phyloP scores from a whole-genome alignment of 2,888 invertebrate genomes.

The Boloria euphrosyne region DNA sequence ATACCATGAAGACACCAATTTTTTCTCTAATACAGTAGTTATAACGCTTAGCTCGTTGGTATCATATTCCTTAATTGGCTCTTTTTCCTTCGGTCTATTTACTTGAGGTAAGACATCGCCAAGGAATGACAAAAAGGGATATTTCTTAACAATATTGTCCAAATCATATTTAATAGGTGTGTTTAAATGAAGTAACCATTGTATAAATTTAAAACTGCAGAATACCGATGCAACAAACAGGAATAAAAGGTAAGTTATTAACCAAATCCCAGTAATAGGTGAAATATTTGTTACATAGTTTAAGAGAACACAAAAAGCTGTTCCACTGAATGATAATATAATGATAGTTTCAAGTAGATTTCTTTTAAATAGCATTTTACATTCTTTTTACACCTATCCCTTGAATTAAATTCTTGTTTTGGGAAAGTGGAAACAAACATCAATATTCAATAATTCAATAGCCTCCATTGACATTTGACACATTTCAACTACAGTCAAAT shows the following conservation, averaged over 20 bases:
- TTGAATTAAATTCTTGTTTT: not conserved
- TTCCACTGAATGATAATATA: conserved; percentile 59
- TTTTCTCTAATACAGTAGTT: conserved; percentile 71
- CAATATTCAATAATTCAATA: too few species aligned
- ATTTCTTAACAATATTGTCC: conserved; percentile 53
- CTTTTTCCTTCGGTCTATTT: conserved; percentile 39
- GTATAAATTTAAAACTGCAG: conserved; percentile 77
- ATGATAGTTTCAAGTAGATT: conserved; percentile 65
- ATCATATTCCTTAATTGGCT: conserved; percentile 66
- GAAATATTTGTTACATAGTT: conserved; percentile 70
- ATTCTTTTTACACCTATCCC: conserved; percentile 22
- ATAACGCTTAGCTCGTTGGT: conserved; percentile 75
- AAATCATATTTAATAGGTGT: conserved; percentile 76
- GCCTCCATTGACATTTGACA: too few species aligned
- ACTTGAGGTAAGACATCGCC: conserved; percentile 51
- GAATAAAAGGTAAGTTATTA: conserved; percentile 64
- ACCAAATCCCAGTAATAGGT: conserved; percentile 69
- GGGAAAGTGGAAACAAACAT: not conserved
- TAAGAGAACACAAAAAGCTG: conserved; percentile 59
- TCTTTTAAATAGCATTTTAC: conserved; percentile 65
- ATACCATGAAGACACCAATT: conserved; percentile 77
- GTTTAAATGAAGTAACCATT: conserved; percentile 77
- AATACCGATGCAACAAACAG: conserved; percentile 72
- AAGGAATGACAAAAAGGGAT: conserved; percentile 56
- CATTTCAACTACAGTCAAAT: too few species aligned